Conservation (phyloP, 2,113 vertebrate genomes). For the Paramormyrops kingsleyae region DNA sequence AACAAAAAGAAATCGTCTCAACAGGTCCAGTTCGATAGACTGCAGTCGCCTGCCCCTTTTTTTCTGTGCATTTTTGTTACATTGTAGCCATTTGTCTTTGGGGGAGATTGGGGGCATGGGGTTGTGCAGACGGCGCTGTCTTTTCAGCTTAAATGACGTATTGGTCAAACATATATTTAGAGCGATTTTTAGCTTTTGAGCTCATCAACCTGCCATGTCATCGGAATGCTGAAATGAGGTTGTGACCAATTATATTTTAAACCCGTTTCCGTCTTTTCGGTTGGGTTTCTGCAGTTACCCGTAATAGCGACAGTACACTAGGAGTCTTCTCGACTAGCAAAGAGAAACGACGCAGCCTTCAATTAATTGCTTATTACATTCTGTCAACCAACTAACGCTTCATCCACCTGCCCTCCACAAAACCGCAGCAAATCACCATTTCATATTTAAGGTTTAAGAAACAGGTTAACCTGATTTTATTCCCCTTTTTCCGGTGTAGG, state of each 20-base stretch:
- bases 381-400: background rate
- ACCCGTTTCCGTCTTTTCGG: constrained; percentile 28
- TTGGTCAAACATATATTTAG: constrained; percentile 51
- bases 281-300: background rate
- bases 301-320: background rate
- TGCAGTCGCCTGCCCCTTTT: constrained; percentile 68
- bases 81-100: constrained; percentile 75
- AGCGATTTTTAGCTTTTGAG: constrained; percentile 50
- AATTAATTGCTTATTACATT: background rate
- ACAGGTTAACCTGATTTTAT: background rate
- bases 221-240: constrained; percentile 36
- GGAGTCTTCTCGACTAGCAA: background rate
- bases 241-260: constrained; percentile 50
- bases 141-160: constrained; percentile 42
- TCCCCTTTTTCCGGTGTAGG: background rate
- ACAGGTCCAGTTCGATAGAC: constrained; percentile 65
- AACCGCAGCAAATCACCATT: background rate
- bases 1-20: constrained; percentile 76
- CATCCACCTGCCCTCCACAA: background rate
- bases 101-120: constrained; percentile 33
- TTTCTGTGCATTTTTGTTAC: constrained; percentile 51
- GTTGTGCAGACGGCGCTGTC: constrained; percentile 46
- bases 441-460: background rate
- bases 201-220: constrained; percentile 54
- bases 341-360: background rate